Conservation (phyloP, 2,888 invertebrate genomes). For the Meta bourneti region DNA sequence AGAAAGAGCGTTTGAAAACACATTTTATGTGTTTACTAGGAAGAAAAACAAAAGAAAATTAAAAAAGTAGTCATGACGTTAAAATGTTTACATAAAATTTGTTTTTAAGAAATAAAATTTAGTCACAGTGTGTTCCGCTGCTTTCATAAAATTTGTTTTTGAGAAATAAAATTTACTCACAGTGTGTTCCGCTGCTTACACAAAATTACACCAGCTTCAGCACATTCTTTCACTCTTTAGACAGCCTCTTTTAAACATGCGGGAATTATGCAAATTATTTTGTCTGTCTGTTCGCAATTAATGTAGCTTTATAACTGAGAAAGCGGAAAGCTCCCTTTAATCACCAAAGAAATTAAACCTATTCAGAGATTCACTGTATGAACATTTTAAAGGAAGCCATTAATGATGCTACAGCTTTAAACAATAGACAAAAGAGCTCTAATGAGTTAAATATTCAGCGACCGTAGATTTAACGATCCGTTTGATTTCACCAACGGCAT, state of each 20-base stretch:
- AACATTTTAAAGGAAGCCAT: neutral
- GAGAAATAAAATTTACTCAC: too few species aligned
- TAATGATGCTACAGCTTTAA: neutral
- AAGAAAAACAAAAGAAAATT: neutral
- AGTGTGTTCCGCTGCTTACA: too few species aligned
- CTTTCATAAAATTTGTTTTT: neutral
- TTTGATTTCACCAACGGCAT: neutral
- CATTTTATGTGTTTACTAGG: too few species aligned
- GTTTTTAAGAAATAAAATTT: neutral
- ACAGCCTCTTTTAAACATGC: neutral
- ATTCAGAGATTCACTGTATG: neutral
- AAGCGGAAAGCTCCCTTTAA: neutral
- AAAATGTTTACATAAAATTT: neutral
- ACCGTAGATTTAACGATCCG: neutral
- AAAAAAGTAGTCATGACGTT: neutral
- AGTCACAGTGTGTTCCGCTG: too few species aligned
- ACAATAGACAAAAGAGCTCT: neutral
- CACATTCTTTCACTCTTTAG: neutral
- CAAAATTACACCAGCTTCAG: neutral
- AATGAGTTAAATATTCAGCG: neutral
- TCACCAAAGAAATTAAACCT: neutral
- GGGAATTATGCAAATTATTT: neutral
- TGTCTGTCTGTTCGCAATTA: neutral
- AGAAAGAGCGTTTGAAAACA: too few species aligned
- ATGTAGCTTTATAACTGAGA: neutral